Evolutionary conservation across 2,113 vertebrate species (phyloP).

Genomic region (Aspiorhynchus laticeps): DNA sequence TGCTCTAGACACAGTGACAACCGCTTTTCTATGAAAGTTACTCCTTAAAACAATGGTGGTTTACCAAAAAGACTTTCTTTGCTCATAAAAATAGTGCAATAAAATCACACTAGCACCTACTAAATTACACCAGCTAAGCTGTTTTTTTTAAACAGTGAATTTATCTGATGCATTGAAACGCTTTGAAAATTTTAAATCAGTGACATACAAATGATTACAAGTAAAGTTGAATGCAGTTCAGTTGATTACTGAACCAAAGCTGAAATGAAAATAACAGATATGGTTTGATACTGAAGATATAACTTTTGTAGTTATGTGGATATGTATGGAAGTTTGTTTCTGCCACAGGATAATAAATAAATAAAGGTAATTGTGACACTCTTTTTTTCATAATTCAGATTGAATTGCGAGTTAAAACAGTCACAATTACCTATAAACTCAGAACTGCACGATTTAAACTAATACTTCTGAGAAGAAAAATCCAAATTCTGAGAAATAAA

Average conservation of each 20-base stretch:
- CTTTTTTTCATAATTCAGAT: no score
- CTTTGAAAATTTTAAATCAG: background rate
- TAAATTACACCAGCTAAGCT: background rate
- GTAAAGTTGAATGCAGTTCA: background rate
- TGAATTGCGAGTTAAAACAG: no score
- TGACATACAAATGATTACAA: background rate
- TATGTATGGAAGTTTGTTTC: no score
- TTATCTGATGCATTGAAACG: background rate
- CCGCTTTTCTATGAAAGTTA: background rate
- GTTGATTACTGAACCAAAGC: background rate
- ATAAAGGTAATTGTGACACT: no score
- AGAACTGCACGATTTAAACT: no score
- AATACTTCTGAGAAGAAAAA: no score
- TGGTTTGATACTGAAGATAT: background rate
- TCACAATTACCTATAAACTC: no score
- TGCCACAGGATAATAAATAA: no score
- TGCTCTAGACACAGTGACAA: background rate
- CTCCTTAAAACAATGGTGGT: background rate
- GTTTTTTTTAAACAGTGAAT: background rate
- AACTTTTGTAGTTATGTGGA: background rate
- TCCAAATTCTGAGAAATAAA: no score
- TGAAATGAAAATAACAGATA: background rate
- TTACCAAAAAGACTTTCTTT: background rate
- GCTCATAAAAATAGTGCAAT: background rate
- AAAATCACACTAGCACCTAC: background rate